Evolutionary conservation across 2,888 invertebrate species (phyloP), one percentile per base, ranked within the genome.

Genomic region (Podabrus alpinus): DNA sequence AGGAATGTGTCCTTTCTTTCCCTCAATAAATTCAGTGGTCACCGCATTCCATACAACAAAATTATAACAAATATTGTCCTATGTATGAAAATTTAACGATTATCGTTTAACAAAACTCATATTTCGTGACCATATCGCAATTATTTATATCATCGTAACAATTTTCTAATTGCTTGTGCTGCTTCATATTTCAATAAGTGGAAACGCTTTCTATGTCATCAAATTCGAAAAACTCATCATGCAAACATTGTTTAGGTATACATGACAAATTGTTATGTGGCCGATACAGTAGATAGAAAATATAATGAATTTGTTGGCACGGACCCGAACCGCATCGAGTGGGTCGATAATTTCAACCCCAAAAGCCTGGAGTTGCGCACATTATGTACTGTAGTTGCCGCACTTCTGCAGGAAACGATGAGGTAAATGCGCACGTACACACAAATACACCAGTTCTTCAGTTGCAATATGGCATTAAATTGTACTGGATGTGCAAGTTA

Each of bases 261-360:
- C n/a, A 45, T 45, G 45, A 45, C 45, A 45, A 45, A 45, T 45
- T 45, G 45, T 45, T 45, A 45, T 79, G 75, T 75, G 73, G 72
- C 74, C 75, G 78, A 79, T 77, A 77, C 77, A 76, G 75, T 82
- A 83, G 80, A 81, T 82, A 82, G 81, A 84, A 82, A 81, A 80
- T 82, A 82, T 82, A 82, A 83, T 82, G 81, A 83, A 83, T 83
- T 82, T 82, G 82, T 82, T 83, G 81, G 83, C 83, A 82, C 84
- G 84, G 84, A 85, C 85, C 45, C 84, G 83, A 84, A 85, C 85
- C 84, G 82, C 84, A 84, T 84, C 84, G 84, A 82, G 79, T 78
- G 80, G 83, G 83, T 84, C 84, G 84, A 84, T 84, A 84, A 75
- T 72, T 75, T 77, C 73, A 62, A 70, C 78, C 79, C 78, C 62